phyloP scores from a whole-genome alignment of 2,888 invertebrate genomes.

The Microplitis manilae region DNA sequence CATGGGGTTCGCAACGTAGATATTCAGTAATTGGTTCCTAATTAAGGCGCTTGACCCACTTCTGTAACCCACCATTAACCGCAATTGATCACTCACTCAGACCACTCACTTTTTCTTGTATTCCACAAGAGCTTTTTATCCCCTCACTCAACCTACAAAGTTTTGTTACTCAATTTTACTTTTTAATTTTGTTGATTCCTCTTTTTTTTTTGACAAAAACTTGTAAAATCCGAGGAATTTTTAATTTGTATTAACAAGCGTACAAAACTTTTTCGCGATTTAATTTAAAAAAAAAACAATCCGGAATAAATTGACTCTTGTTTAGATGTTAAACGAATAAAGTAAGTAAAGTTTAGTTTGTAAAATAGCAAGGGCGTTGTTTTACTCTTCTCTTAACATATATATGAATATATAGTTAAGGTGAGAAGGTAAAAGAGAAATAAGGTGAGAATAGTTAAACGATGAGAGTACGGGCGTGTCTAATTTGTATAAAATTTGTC shows the following conservation, averaged over 20 bases:
- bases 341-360: background rate
- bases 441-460: slow-evolving; percentile 29
- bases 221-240: slow-evolving; percentile 2
- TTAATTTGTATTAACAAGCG: slow-evolving; percentile 29
- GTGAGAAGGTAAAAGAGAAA: slow-evolving; percentile 2
- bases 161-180: slow-evolving; percentile 1
- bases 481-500: slow-evolving; percentile 62
- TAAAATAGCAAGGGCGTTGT: slow-evolving; percentile 21
- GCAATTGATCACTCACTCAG: slow-evolving; percentile 34
- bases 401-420: background rate
- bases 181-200: background rate
- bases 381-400: background rate
- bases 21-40: slow-evolving; percentile 63
- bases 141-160: background rate
- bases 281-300: slow-evolving; percentile 55
- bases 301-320: slow-evolving; percentile 48
- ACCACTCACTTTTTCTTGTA: slow-evolving; percentile 16
- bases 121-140: background rate
- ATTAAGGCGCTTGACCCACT: slow-evolving; percentile 64
- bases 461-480: slow-evolving; percentile 43
- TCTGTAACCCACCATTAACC: slow-evolving; percentile 40
- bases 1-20: slow-evolving; percentile 44
- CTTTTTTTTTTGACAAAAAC: background rate
- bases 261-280: slow-evolving; percentile 38
- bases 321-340: background rate